Percentiles rank a stretch among this genome's conserved stretches.
Evolutionary conservation across 2,113 vertebrate species (phyloP).

Genomic region (Mohoua ochrocephala): DNA sequence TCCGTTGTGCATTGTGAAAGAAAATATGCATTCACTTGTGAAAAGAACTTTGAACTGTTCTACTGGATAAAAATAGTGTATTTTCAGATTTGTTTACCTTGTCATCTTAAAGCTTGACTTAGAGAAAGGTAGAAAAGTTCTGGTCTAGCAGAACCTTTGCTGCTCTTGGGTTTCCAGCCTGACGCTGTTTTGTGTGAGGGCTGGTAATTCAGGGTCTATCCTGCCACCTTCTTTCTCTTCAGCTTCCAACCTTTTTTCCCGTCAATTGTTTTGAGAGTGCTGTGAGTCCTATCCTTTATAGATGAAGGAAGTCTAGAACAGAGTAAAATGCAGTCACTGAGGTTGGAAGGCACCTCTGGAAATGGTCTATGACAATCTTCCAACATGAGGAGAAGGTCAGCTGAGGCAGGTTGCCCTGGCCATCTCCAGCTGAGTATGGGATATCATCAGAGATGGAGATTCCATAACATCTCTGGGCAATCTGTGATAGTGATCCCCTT

Average conservation of each 20-base stretch:
- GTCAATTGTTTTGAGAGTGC: background rate
- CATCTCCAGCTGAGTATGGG: background rate
- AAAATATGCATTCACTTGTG: background rate
- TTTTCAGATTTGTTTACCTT: background rate
- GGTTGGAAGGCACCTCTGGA: background rate
- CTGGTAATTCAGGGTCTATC: background rate
- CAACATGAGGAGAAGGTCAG: background rate
- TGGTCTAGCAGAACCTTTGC: background rate
- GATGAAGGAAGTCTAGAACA: background rate
- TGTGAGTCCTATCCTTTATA: background rate
- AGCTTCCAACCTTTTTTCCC: background rate
- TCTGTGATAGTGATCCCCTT: background rate
- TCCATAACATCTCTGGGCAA: background rate
- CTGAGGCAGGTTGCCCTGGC: background rate
- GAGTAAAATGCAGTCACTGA: background rate
- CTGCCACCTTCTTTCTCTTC: background rate
- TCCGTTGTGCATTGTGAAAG: background rate
- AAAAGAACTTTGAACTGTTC: background rate
- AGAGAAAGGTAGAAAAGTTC: background rate
- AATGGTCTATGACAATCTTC: background rate
- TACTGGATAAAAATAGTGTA: background rate
- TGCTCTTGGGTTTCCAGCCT: background rate
- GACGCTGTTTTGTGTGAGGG: background rate
- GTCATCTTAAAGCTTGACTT: background rate
- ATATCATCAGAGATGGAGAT: background rate